Evolutionary conservation across 2,888 invertebrate species (phyloP), one percentile per base, ranked within the genome.

Genomic region (Diarsia dahlii): DNA sequence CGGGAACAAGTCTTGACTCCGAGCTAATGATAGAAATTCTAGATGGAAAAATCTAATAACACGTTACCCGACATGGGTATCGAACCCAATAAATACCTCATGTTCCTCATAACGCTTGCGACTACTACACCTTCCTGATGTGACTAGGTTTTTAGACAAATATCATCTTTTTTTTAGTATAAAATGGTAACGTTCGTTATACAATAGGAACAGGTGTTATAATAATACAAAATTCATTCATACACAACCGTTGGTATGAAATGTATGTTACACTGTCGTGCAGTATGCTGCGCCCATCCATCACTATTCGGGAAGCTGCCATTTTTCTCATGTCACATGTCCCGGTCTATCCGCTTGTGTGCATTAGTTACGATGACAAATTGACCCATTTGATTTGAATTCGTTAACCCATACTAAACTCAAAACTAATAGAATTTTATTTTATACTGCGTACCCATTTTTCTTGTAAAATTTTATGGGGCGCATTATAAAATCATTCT

Each of bases 331-430:
- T 74, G 85, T 68, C 76, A 76, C 65, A 79, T 78, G 69, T 68
- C 56, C 39, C 50, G 28, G 76, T 70, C 60, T 60, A 75, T 71
- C 65, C 48, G 72, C 52, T 46, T 77, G 64, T 68, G 58, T 69
- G 62, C 68, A 69, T 85, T 81, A 77, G 76, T 84, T 75, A 77
- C 75, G 48, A 81, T 85, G 87, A 81, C 66, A 79, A 79, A 87
- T 76, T 68, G 54, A 74, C 60, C 45, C 34, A 67, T 81, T 82
- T 60, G 23, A 74, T 84, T 83, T 73, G 9, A 68, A 82, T 70
- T 66, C 23, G 12, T 65, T 66, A 65, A n/a, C 13, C 18, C n/a
- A 50, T 63, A 28, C 12, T 15, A 52, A 60, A 20, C 28, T 72
- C 13, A 63, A 66, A 48, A 65, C 4, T 39, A 52, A 12, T 12